Conservation (phyloP, 2,888 invertebrate species). For the Diplolepis rosae region DNA sequence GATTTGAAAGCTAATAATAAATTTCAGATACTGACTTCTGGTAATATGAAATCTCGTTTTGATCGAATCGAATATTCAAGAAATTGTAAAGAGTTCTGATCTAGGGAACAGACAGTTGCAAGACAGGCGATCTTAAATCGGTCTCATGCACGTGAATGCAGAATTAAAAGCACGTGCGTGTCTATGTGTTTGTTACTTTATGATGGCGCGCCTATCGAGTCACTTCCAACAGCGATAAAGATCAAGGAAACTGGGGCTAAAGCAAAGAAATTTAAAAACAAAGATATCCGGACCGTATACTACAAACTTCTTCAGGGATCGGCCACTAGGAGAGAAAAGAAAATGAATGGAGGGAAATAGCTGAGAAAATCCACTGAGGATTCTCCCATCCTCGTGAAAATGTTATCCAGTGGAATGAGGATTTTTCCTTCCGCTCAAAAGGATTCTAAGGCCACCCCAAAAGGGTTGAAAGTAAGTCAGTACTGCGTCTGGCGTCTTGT, state of each 20-base stretch:
- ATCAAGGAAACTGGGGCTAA: constrained; percentile 41
- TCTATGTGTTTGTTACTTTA: constrained; percentile 41
- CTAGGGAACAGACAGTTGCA: neutral
- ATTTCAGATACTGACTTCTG: too few relatives aligned
- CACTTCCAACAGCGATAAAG: constrained; percentile 41
- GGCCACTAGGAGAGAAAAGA: neutral
- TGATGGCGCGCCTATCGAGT: constrained; percentile 42
- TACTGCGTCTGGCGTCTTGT: constrained; percentile 43
- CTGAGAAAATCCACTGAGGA: constrained; percentile 41
- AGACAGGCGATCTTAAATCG: neutral
- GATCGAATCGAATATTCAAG: neutral
- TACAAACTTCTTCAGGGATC: neutral
- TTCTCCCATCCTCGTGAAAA: constrained; percentile 35
- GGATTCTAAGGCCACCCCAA: constrained; percentile 36
- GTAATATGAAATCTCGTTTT: too few relatives aligned
- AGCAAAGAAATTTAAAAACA: constrained; percentile 36
- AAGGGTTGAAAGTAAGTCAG: constrained; percentile 52
- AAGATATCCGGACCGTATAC: constrained; percentile 9
- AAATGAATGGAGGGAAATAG: constrained; percentile 17
- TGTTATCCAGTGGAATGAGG: constrained; percentile 28
- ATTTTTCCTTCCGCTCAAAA: constrained; percentile 19
- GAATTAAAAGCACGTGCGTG: constrained; percentile 36
- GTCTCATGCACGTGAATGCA: constrained; percentile 3
- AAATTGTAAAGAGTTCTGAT: neutral
- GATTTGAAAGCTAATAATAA: too few relatives aligned